phyloP scores from a whole-genome alignment of 2,113 vertebrate species.

The Cromileptes altivelis region DNA sequence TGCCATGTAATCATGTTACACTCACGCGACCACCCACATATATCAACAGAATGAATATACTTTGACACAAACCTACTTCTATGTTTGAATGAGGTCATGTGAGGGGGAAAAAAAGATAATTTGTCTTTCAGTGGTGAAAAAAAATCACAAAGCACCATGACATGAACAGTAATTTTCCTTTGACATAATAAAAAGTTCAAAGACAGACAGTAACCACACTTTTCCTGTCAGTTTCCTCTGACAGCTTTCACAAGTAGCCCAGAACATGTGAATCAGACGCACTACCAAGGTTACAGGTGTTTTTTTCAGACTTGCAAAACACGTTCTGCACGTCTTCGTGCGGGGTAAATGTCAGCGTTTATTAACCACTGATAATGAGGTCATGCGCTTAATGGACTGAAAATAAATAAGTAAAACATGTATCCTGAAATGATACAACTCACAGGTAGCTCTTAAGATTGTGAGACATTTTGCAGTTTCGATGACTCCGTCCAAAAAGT shows the following conservation, averaged over 20 bases:
- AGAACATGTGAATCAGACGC: slow-evolving; percentile 63
- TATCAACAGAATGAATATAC: slow-evolving; percentile 39
- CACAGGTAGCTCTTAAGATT: not conserved
- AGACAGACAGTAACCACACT: slow-evolving; percentile 61
- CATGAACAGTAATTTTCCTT: slow-evolving; percentile 65
- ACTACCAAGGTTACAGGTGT: slow-evolving; percentile 24
- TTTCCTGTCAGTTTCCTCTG: slow-evolving; percentile 70
- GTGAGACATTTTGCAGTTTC: not conserved
- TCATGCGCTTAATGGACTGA: not conserved
- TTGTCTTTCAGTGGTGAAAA: slow-evolving; percentile 38
- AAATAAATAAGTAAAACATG: not conserved
- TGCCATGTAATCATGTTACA: slow-evolving; percentile 64
- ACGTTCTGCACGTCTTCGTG: not conserved
- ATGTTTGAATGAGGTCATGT: slow-evolving; percentile 53
- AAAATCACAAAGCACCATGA: slow-evolving; percentile 42
- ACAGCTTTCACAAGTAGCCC: slow-evolving; percentile 44
- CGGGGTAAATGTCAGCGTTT: slow-evolving; percentile 50
- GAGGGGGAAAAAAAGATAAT: slow-evolving; percentile 23
- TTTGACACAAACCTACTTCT: slow-evolving; percentile 40
- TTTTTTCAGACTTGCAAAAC: slow-evolving; percentile 39
- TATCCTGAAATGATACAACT: not conserved
- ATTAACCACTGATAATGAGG: slow-evolving; percentile 15
- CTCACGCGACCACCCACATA: slow-evolving; percentile 52
- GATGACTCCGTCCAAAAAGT: not conserved
- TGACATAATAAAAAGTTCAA: slow-evolving; percentile 70